Base-by-base conservation (phyloP, 2,797 vertebrate species). In the Petrocephalus sullivani region DNA sequence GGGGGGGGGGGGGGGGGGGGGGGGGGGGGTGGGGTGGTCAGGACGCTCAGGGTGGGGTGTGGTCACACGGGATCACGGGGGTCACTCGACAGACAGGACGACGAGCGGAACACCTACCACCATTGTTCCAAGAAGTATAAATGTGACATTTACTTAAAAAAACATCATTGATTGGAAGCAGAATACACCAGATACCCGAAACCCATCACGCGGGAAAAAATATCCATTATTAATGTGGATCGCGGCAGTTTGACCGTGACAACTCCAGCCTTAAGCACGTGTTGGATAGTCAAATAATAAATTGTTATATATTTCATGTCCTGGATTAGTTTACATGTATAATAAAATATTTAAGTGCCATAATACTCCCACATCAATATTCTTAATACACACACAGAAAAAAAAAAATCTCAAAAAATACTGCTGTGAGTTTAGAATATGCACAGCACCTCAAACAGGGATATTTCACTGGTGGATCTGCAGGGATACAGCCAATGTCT, bases 111-210 rank as follows among this genome's bases (percentile, higher is more conserved):
- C 85, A 86, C 56, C 33, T n/a, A 86, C 57, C 57, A 57, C 33
- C 16, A 60, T 64, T 21, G 33, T 86, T 46, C 56, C 57, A 19
- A 61, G 85, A 37, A 60, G 33, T 46, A 60, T 61, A 86, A 86
- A 86, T 57, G 58, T 60, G 85, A 86, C 85, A 61, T 86, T 86
- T 41, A 49, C 78, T 86, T 86, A 21, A 46, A 61, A 58, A 86
- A 86, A 86, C 33, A 86, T 21, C 57, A 60, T 84, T 88, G 87
- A 88, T 85, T 60, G 81, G 81, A 88, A 85, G 49, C 87, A 88
- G 87, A 88, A 51, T 33, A 51, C 51, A 46, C 83, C 54, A 57
- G 83, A 85, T 53, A 85, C 83, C 53, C 6, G 28, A 85, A 33
- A 56, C n/a, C 83, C 53, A 21, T 21, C 23, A 56, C 51, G 21